Conservation (phyloP, 2,113 vertebrate species). For the Myrmecobius fasciatus region DNA sequence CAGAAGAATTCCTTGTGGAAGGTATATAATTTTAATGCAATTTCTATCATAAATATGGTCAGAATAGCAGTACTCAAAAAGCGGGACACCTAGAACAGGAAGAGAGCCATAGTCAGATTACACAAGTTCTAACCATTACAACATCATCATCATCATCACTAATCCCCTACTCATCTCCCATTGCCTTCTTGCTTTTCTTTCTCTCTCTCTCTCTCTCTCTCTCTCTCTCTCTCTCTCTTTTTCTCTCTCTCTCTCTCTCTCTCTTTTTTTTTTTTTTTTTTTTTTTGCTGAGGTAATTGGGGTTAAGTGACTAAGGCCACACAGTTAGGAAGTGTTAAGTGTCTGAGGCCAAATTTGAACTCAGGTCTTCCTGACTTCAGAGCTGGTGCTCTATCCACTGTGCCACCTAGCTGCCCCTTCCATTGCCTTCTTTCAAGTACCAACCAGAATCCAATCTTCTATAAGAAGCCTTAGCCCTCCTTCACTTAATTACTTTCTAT, state of each 20-base stretch:
- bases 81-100: conserved; percentile 89
- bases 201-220: too few relatives aligned
- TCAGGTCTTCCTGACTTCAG: too few relatives aligned
- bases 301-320: too few relatives aligned
- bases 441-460: not conserved
- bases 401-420: too few relatives aligned
- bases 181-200: too few relatives aligned
- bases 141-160: not conserved
- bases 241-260: too few relatives aligned
- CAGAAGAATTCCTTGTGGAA: conserved; percentile 93
- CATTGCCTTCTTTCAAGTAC: not conserved
- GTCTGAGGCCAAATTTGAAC: too few relatives aligned
- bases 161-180: not conserved
- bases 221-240: too few relatives aligned
- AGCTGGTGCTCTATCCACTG: too few relatives aligned
- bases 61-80: conserved; percentile 92
- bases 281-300: too few relatives aligned
- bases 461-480: not conserved
- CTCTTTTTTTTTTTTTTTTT: too few relatives aligned
- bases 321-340: too few relatives aligned
- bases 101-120: not conserved
- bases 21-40: conserved; percentile 90
- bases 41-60: conserved; percentile 93
- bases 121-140: not conserved
- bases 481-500: not conserved